A percentile compares a stretch with the other conserved stretches of the same genome.
phyloP scores from a whole-genome alignment of 2,888 invertebrate species.

The Pollenia labialis region DNA sequence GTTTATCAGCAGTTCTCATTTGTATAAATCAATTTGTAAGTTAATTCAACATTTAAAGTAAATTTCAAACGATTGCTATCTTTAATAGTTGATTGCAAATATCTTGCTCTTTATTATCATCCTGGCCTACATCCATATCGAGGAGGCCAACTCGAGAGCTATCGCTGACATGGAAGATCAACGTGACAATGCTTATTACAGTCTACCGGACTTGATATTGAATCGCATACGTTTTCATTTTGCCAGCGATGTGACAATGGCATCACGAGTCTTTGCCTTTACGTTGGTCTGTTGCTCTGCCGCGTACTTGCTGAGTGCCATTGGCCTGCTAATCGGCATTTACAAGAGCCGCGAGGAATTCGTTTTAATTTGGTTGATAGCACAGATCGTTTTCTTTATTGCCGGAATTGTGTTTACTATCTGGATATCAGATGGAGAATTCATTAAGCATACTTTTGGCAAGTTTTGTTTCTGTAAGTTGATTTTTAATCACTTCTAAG shows the following conservation, averaged over 20 bases:
- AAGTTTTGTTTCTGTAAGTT: constrained; percentile 81
- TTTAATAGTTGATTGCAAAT: constrained; percentile 81
- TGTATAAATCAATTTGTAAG: constrained; percentile 84
- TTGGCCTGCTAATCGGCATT: constrained; percentile 82
- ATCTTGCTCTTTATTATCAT: constrained; percentile 82
- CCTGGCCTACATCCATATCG: constrained; percentile 83
- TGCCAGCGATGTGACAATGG: constrained; percentile 70
- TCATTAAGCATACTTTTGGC: constrained; percentile 80
- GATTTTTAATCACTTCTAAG: background rate
- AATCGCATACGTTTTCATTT: constrained; percentile 69
- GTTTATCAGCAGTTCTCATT: constrained; percentile 82
- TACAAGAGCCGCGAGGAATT: constrained; percentile 82
- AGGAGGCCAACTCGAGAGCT: constrained; percentile 83
- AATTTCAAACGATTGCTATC: constrained; percentile 14
- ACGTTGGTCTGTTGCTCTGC: constrained; percentile 70
- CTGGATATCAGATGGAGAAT: constrained; percentile 79
- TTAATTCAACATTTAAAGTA: constrained; percentile 36
- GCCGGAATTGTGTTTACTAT: constrained; percentile 77
- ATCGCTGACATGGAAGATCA: constrained; percentile 83
- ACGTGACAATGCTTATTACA: constrained; percentile 82
- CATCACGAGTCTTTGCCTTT: constrained; percentile 63
- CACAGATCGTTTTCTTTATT: constrained; percentile 81
- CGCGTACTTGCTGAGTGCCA: constrained; percentile 81
- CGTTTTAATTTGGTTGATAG: constrained; percentile 82
- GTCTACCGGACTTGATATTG: constrained; percentile 64